Evolutionary conservation across 2,888 invertebrate genomes (phyloP), one percentile per base, ranked within the genome.

Genomic region (Rugalucina vietnamica): DNA sequence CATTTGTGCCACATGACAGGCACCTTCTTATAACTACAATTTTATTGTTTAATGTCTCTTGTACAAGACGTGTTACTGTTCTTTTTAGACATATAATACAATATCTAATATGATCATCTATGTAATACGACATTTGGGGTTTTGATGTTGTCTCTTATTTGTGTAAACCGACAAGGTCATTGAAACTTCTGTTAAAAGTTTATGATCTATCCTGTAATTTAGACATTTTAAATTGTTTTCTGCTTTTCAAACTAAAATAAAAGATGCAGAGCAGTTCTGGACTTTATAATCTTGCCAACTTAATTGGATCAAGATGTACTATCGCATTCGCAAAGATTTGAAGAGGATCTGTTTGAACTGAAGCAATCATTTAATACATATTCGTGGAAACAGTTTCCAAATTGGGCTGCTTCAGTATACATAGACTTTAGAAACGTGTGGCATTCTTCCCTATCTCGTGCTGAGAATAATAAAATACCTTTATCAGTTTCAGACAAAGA

Each of bases 331-430:
- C 60, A 65, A 65, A 65, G 4, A 4, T 10, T 57, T 24, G 57
- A 24, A 29, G 27, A 10, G 3, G 57, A 2, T 27, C 27, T 10
- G 27, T 57, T 57, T 27, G 60, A 60, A n/a, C 3, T 60, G 3
- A 27, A 60, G 3, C 4, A 8, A n/a, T 24, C 4, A 8, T 60
- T 60, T 27, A 60, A 60, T 24, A 27, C 21, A 34, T 65, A 65
- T 65, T 65, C 65, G 34, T 65, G 65, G 34, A 65, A 65, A 24
- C 65, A 65, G 34, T 65, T 65, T 65, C 65, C 65, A 65, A 18
- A 32, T 1, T 65, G 32, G 4, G 32, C 34, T 32, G 65, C 65
- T 34, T 65, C 34, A 12, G 10, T 34, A 34, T 2, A 32, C 3
- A 65, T 65, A 65, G 18, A 34, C 18, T 34, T 65, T 12, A 65